Evolutionary conservation across 2,113 vertebrate species (phyloP).

Genomic region (Lycocorax pyrrhopterus): DNA sequence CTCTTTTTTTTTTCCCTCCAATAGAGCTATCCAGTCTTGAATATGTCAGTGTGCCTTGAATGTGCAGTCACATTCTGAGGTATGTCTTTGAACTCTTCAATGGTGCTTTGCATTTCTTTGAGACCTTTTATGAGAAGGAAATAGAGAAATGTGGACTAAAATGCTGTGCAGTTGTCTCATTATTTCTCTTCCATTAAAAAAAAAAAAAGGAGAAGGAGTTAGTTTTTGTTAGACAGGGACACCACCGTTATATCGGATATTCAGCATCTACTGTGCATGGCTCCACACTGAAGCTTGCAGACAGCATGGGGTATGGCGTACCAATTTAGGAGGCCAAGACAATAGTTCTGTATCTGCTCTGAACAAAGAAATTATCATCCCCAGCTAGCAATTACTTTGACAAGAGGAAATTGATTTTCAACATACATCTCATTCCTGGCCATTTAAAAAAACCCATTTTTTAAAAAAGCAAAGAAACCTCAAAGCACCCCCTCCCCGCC

Average conservation of each 20-base stretch:
- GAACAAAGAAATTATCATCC: conserved; percentile 25
- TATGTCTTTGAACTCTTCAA: conserved; percentile 58
- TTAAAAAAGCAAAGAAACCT: background rate
- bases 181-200: conserved; percentile 31
- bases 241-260: background rate
- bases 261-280: background rate
- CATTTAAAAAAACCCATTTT: background rate
- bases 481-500: accelerated
- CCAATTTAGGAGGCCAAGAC: conserved; percentile 36
- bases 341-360: background rate
- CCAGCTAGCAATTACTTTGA: background rate
- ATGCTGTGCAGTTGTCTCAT: conserved; percentile 7
- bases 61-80: conserved; percentile 49
- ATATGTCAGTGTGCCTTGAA: conserved; percentile 29
- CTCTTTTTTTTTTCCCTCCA: background rate
- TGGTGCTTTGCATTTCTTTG: conserved; percentile 60
- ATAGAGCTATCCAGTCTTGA: conserved; percentile 49
- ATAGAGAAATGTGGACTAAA: conserved; percentile 44
- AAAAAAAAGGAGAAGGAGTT: background rate
- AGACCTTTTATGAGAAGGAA: conserved; percentile 52
- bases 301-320: background rate
- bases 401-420: conserved; percentile 30
- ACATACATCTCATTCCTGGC: background rate
- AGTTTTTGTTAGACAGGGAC: conserved; percentile 39
- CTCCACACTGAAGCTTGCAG: background rate